Base-by-base conservation (phyloP, 2,888 invertebrate genomes). In the Lutraria lutraria region DNA sequence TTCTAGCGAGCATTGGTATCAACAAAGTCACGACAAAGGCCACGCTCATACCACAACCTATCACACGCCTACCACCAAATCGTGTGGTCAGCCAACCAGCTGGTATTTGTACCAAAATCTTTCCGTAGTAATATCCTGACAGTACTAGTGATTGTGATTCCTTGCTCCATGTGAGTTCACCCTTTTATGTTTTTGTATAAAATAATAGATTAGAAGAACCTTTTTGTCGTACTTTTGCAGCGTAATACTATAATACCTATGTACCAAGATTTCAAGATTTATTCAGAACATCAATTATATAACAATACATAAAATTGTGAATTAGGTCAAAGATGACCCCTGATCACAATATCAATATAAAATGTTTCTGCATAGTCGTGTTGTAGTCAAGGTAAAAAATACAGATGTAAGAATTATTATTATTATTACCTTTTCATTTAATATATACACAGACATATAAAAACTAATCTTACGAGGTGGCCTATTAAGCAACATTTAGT, bases 41-140 rank as follows among this genome's bases (percentile, higher is more conserved):
- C 19, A 95, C 34, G 13, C 94, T 88, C 93, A 97, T 95, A n/a
- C 95, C 94, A 29, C 90, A 92, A 12, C 96, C 95, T 31, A 97
- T 93, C 63, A 97, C 95, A 10, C 95, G 92, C 87, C 95, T 96
- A 68, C 95, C 96, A 31, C 96, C 95, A 88, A 93, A 95, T 81
- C 92, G 88, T 63, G 92, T 90, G 0, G 93, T 91, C 19, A 93
- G 87, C 93, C 93, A 94, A 16, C 94, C 94, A 82, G 92, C 94
- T 2, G 93, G 93, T 19, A 95, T 90, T 56, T 94, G 94, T 0
- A 93, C 92, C 13, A 93, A 83, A 34, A 95, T 83, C 91, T 94
- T 95, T 4, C 94, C 95, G 84, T 94, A 95, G 90, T 94, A 95
- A 86, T 94, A 95, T 1, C 94, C 93, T 13, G 94, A 93, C n/a